These are phyloP conservation scores for Pocillopora damicornis DNA, from an alignment of 64 coral and sea anemone species.

Conservation along the genomic window DNA sequence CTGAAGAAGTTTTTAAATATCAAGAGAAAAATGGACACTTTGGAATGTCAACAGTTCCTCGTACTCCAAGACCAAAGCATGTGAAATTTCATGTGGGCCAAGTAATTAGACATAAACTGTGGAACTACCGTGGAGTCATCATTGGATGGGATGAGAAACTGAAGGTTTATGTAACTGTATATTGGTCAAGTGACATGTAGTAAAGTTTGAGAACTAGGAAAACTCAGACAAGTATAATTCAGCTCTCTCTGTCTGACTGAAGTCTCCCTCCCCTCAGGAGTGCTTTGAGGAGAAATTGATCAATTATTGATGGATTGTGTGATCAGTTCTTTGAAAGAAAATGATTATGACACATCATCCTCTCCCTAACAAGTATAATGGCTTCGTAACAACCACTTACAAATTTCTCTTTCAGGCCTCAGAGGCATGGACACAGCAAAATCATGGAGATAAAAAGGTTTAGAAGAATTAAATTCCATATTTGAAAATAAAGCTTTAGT, in stretches of 20 bases:
- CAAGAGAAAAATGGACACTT: constrained; percentile 75
- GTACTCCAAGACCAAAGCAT: constrained; percentile 59
- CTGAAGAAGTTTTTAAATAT: constrained; percentile 79
- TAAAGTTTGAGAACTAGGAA: no score
- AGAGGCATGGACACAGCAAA: constrained; percentile 60
- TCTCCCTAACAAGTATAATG: no score
- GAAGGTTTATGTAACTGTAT: constrained; percentile 35
- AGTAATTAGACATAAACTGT: constrained; percentile 81
- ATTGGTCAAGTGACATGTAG: no score
- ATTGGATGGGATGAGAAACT: constrained; percentile 95
- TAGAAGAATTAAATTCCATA: not conserved
- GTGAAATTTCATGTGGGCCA: constrained; percentile 91
- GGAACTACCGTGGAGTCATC: constrained; percentile 92
- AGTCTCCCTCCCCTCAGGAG: no score
- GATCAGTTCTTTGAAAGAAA: no score
- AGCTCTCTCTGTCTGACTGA: no score
- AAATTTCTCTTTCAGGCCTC: constrained; percentile 59
- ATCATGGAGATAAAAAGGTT: constrained; percentile 80
- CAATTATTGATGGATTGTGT: no score
- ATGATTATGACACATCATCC: no score
- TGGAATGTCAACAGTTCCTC: constrained; percentile 58
- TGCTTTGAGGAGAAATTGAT: no score
- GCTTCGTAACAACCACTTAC: no score
- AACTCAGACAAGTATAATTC: no score
- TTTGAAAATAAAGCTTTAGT: no score